Base-by-base conservation (phyloP, 2,113 vertebrate genomes). In the Carollia perspicillata region DNA sequence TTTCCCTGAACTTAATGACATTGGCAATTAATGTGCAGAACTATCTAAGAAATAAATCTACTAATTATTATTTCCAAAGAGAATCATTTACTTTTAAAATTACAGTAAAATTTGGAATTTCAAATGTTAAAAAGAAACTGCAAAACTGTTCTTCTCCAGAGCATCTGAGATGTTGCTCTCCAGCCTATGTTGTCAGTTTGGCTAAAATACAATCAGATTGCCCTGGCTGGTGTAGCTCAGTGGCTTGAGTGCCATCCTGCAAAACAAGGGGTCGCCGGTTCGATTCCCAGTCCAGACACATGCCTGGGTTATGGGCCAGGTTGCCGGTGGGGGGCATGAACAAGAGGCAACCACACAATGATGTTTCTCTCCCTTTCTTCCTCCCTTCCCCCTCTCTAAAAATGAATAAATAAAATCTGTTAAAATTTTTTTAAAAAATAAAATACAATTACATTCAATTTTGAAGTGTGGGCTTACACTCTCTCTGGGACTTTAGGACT, bases 21-120 rank as follows among this genome's bases (percentile, higher is more conserved):
- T 20, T 68, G 47, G 20, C 17, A 69, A 72, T 55, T 68, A 81
- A 47, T 96, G 88, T 90, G 47, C 13, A 85, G 68, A 91, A 88
- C 18, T 78, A 6, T 72, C 13, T 8, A 81, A 93, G n/a, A 95
- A 90, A 94, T 47, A 91, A 53, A 95, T 83, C 23, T 69, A 68
- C 33, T 93, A 79, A 72, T 87, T 90, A 89, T 42, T 69, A 87
- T 86, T 94, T 95, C 84, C 40, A 11, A 69, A n/a, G 42, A 44
- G 13, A 63, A 93, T 42, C 72, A 83, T 66, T 92, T 91, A 72
- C 47, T n/a, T 35, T 53, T 55, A 74, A 80, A 60, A 66, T 55
- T 58, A 89, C 9, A 75, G 23, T 93, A 66, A 37, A 69, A 37
- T 94, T 63, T 37, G 26, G 16, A 75, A 49, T 9, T 47, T 49